phyloP scores from a whole-genome alignment of 2,888 invertebrate genomes.

The Caradrina kadenii region DNA sequence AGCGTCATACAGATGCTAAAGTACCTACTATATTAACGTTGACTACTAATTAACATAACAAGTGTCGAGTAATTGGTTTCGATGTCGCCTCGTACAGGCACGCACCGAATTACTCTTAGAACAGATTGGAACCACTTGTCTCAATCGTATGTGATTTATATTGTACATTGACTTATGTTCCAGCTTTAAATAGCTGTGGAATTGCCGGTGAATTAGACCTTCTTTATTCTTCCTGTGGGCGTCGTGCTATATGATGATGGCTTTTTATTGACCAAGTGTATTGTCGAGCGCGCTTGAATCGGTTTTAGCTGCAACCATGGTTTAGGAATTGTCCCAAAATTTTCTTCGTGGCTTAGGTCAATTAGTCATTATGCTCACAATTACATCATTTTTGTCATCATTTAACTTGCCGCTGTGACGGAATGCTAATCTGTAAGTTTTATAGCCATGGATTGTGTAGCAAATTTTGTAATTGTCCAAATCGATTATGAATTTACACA shows the following conservation, averaged over 20 bases:
- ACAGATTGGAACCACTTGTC: slow-evolving; percentile 60
- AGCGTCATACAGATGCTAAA: slow-evolving; percentile 71
- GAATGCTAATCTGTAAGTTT: not conserved
- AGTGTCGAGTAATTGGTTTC: slow-evolving; percentile 81
- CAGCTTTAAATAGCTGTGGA: slow-evolving; percentile 31
- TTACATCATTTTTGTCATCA: no score
- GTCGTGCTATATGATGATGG: not conserved
- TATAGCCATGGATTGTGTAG: not conserved
- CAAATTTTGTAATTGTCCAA: not conserved
- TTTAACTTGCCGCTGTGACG: not conserved
- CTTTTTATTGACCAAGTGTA: not conserved
- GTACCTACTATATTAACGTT: slow-evolving; percentile 68
- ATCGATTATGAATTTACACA: slow-evolving; percentile 5
- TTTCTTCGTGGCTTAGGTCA: no score
- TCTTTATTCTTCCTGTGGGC: not conserved
- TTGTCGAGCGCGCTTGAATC: not conserved
- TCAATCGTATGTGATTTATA: slow-evolving; percentile 53
- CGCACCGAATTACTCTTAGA: slow-evolving; percentile 56
- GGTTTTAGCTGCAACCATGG: not conserved
- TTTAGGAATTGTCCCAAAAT: not conserved
- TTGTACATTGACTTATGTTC: slow-evolving; percentile 30
- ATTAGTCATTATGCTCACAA: no score
- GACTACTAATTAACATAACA: slow-evolving; percentile 82
- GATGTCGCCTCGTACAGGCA: slow-evolving; percentile 71
- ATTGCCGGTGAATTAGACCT: slow-evolving; percentile 5